Conservation (phyloP, 2,888 invertebrate species). For the Melanostoma mellinum region DNA sequence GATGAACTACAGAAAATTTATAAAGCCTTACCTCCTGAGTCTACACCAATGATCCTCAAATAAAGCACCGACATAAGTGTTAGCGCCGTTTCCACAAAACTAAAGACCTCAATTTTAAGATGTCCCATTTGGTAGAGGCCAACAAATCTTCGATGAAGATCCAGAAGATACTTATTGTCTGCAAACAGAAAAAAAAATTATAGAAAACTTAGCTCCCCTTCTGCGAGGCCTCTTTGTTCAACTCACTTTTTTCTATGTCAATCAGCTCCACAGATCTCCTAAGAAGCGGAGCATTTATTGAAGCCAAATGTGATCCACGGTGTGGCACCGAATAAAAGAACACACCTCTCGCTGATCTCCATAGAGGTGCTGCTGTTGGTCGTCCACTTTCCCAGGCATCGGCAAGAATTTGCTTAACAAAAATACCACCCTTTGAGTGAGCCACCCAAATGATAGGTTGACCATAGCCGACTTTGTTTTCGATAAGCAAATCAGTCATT, state of each 20-base stretch:
- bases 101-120: conserved; percentile 85
- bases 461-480: conserved; percentile 87
- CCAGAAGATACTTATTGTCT: conserved; percentile 88
- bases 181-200: conserved; percentile 74
- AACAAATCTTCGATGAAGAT: conserved; percentile 86
- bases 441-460: conserved; percentile 92
- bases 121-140: conserved; percentile 83
- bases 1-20: background rate
- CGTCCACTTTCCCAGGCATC: conserved; percentile 84
- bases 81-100: conserved; percentile 90
- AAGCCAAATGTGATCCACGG: conserved; percentile 90
- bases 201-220: too few relatives aligned
- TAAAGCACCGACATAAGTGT: conserved; percentile 90
- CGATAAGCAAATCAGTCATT: conserved; percentile 87
- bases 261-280: conserved; percentile 90
- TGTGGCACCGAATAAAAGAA: conserved; percentile 95
- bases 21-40: conserved; percentile 87
- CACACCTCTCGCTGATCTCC: conserved; percentile 85
- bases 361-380: conserved; percentile 82
- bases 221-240: too few relatives aligned
- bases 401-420: conserved; percentile 91
- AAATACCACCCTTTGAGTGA: conserved; percentile 93
- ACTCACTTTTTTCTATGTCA: conserved; percentile 90
- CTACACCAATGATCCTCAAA: conserved; percentile 88
- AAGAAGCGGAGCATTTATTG: conserved; percentile 88